Evolutionary conservation across 2,797 vertebrate genomes (phyloP), one percentile per base, ranked within the genome.

Genomic region (Melanotaenia nigrans): DNA sequence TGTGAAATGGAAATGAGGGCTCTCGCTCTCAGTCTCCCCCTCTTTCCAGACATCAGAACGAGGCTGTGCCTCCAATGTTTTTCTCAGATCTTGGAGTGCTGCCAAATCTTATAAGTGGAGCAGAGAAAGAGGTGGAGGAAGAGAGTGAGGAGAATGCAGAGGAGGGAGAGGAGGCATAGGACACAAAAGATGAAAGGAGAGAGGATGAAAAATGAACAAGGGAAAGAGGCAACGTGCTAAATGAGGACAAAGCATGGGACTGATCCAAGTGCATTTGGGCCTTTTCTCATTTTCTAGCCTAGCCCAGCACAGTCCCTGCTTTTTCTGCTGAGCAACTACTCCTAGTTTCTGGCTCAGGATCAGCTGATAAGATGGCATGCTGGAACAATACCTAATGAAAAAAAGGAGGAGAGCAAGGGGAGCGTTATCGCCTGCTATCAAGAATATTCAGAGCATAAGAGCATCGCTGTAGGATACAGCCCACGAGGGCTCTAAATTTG

Each of bases 1-100:
- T 92, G 88, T 96, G 95, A 96, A 96, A 95, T 97, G 96, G 95
- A 96, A 97, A 96, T 95, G 92, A 95, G 94, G 91, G 86, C 90
- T 95, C 82, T 77, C 83, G 18, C 78, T 78, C 81, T 71, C 74
- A 57, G 38, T 72, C 86, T 84, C 89, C 71, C 86, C 88, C 89
- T 89, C 86, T 92, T 81, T 93, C 93, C 79, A 86, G 93, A 94
- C 95, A 95, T 95, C 93, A 94, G 94, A 96, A 94, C 86, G 90
- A 95, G 94, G 93, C 94, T 87, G 81, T 93, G 94, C 93, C 94
- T 86, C 73, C 92, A 92, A 95, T 95, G 94, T 93, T 92, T 89
- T 94, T 89, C 89, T 86, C 70, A 87, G 91, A 89, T 92, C 91
- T 93, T 96, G 95, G 94, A 93, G 87, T 86, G 79, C 93, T 93